Evolutionary conservation across 2,888 invertebrate species (phyloP).

Genomic region (Nesidiocoris tenuis): DNA sequence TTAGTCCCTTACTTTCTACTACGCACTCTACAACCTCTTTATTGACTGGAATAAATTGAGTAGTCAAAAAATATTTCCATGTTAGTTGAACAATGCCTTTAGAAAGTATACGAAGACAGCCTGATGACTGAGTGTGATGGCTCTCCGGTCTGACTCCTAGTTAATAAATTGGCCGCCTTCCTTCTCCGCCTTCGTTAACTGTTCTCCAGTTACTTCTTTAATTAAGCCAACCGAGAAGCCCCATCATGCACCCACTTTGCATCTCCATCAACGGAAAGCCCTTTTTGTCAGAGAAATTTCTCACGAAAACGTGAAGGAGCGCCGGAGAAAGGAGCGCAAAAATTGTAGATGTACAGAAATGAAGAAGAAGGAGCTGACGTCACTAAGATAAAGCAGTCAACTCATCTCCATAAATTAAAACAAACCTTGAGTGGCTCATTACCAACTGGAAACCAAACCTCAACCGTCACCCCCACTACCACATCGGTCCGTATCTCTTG

Average conservation of each 20-base stretch:
- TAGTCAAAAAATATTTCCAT: too few species aligned
- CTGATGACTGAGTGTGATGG: constrained; percentile 33
- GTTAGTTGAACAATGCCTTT: too few species aligned
- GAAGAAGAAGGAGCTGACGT: constrained; percentile 23
- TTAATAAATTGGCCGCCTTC: constrained; percentile 43
- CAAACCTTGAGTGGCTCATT: constrained; percentile 44
- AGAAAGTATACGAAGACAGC: too few species aligned
- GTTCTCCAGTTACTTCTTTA: constrained; percentile 45
- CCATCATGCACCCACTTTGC: background rate
- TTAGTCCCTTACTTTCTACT: too few species aligned
- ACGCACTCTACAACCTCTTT: too few species aligned
- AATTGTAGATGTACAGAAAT: background rate
- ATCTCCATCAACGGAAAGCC: background rate
- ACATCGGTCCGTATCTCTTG: constrained; percentile 16
- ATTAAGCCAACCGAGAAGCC: constrained; percentile 27
- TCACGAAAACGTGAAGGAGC: background rate
- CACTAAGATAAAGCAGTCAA: constrained; percentile 45
- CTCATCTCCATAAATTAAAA: constrained; percentile 46
- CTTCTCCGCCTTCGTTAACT: constrained; percentile 39
- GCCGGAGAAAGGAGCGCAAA: background rate
- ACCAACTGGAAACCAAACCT: constrained; percentile 12
- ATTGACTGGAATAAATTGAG: too few species aligned
- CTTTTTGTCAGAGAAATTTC: background rate
- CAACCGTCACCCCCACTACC: background rate
- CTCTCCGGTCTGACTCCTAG: background rate